phyloP scores from a whole-genome alignment of 2,797 vertebrate genomes.

The Syngnathus acus region DNA sequence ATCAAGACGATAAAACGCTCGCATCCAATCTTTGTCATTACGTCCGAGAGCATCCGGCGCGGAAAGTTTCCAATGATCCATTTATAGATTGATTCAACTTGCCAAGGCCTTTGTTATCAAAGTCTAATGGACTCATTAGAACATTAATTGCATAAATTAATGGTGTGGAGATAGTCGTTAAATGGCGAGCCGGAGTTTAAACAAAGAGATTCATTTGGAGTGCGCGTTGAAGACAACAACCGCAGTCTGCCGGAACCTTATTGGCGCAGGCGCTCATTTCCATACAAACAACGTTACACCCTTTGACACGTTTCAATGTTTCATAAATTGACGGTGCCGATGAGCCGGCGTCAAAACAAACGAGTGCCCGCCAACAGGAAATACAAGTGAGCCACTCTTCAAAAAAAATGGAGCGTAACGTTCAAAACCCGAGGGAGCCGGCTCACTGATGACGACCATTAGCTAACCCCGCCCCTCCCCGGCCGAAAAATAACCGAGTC shows the following conservation, averaged over 20 bases:
- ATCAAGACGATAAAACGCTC: too few relatives aligned
- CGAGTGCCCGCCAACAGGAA: conserved; percentile 36
- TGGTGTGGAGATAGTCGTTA: conserved; percentile 42
- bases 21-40: not conserved
- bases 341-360: conserved; percentile 55
- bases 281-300: not conserved
- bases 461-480: not conserved
- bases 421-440: conserved; percentile 31
- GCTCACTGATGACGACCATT: conserved; percentile 35
- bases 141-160: conserved; percentile 63
- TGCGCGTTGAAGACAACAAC: not conserved
- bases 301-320: conserved; percentile 1
- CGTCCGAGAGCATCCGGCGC: conserved; percentile 13
- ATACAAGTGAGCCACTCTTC: conserved; percentile 31
- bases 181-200: conserved; percentile 1
- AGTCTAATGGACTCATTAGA: conserved; percentile 66
- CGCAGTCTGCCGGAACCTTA: not conserved
- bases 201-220: not conserved
- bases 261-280: not conserved
- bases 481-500: conserved; percentile 48
- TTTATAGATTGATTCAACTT: conserved; percentile 62
- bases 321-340: conserved; percentile 4
- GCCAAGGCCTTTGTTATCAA: conserved; percentile 58
- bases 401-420: conserved; percentile 35
- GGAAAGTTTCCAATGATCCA: conserved; percentile 42